Evolutionary conservation across 2,888 invertebrate species (phyloP).

Genomic region (Synanthedon andrenaeformis): DNA sequence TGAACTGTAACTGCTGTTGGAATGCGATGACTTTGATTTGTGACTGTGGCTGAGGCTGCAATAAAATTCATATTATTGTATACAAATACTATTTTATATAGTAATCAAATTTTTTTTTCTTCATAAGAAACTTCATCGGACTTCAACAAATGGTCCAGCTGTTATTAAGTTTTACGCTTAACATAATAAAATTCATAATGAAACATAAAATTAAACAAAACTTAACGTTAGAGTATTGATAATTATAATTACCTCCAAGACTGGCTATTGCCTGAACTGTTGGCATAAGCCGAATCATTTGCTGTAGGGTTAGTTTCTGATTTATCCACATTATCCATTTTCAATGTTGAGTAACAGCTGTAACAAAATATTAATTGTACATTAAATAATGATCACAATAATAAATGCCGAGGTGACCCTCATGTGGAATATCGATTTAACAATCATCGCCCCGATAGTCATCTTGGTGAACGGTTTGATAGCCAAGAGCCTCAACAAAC

Average conservation of each 20-base stretch:
- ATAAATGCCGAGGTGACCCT: no score
- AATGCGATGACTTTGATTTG: constrained; percentile 82
- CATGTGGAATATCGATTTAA: no score
- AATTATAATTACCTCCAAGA: constrained; percentile 76
- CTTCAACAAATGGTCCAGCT: no score
- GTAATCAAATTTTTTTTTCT: no score
- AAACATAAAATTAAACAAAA: no score
- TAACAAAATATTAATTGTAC: constrained; percentile 1
- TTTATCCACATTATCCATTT: constrained; percentile 50
- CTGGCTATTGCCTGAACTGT: constrained; percentile 85
- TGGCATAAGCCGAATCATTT: constrained; percentile 85
- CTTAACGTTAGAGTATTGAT: not conserved
- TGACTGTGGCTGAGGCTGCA: constrained; percentile 58
- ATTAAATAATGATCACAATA: no score
- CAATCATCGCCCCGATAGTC: no score
- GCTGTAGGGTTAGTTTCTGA: constrained; percentile 75
- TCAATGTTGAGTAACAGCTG: not conserved
- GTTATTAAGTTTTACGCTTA: no score
- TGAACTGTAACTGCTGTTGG: constrained; percentile 81
- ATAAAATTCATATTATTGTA: not conserved
- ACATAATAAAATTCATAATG: no score
- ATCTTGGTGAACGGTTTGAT: no score
- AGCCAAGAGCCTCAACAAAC: no score
- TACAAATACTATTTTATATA: not conserved
- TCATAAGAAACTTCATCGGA: no score